Conservation (phyloP, 2,888 invertebrate genomes). For the Hemithea aestivaria region DNA sequence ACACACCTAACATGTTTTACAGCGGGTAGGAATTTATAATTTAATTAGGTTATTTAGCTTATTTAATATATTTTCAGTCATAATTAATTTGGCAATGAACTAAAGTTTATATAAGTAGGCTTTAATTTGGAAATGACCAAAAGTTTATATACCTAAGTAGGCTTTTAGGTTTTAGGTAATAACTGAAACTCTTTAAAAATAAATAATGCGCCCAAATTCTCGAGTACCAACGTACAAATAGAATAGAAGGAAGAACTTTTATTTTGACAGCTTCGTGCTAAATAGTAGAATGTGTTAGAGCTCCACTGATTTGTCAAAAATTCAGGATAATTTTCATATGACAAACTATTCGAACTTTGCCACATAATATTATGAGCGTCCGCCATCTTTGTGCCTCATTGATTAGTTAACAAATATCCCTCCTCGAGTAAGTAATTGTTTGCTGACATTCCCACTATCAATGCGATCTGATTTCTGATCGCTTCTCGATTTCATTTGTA, state of each 20-base stretch:
- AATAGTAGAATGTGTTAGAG: no score
- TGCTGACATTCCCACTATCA: conserved; percentile 23
- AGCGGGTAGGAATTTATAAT: conserved; percentile 25
- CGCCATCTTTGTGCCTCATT: no score
- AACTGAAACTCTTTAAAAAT: not conserved
- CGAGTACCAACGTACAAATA: no score
- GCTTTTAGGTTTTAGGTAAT: conserved; percentile 2
- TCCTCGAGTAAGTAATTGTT: conserved; percentile 11
- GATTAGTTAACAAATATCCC: not conserved
- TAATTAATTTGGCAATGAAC: no score
- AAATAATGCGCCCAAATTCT: conserved; percentile 23
- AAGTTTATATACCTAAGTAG: conserved; percentile 9
- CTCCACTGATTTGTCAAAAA: no score
- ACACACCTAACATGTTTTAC: conserved; percentile 18
- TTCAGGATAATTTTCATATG: no score
- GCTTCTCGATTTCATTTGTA: conserved; percentile 43
- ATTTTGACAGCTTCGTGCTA: no score
- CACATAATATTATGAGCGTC: no score
- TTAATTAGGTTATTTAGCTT: conserved; percentile 12
- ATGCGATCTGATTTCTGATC: conserved; percentile 20
- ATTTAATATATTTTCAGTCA: not conserved
- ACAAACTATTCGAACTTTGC: no score
- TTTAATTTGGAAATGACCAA: no score
- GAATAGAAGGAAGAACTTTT: no score
- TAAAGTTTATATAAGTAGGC: not conserved